A percentile compares a stretch with the other conserved stretches of the same genome.
Conservation (phyloP, 2,113 vertebrate species). For the Tragulus kanchil region DNA sequence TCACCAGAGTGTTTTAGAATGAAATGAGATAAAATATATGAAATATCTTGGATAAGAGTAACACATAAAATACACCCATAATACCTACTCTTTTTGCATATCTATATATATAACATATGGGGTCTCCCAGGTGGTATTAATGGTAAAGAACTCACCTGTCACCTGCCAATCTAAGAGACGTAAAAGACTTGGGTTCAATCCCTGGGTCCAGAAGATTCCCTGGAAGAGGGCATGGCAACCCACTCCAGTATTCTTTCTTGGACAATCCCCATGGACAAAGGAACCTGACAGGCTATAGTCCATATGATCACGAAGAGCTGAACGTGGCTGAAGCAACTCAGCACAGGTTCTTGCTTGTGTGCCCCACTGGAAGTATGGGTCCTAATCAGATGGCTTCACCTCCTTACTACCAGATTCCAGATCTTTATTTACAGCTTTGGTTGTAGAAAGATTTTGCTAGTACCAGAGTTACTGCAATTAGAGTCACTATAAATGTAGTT, state of each 20-base stretch:
- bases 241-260: neutral
- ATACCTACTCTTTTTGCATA: neutral
- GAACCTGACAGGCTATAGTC: neutral
- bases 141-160: accelerated
- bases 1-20: neutral
- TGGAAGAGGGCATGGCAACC: neutral
- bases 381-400: neutral
- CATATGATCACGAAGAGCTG: neutral
- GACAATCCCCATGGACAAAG: neutral
- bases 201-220: neutral
- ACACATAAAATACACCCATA: neutral
- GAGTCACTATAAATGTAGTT: neutral
- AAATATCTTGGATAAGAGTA: neutral
- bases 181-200: neutral
- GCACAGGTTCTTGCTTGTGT: neutral
- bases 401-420: neutral
- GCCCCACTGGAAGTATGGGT: neutral
- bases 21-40: neutral
- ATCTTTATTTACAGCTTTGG: neutral
- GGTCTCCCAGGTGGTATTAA: neutral
- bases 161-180: accelerated
- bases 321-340: neutral
- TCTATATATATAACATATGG: neutral
- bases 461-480: neutral
- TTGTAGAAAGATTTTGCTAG: neutral